phyloP scores from a whole-genome alignment of 2,113 vertebrate species.

The Salminus brasiliensis region DNA sequence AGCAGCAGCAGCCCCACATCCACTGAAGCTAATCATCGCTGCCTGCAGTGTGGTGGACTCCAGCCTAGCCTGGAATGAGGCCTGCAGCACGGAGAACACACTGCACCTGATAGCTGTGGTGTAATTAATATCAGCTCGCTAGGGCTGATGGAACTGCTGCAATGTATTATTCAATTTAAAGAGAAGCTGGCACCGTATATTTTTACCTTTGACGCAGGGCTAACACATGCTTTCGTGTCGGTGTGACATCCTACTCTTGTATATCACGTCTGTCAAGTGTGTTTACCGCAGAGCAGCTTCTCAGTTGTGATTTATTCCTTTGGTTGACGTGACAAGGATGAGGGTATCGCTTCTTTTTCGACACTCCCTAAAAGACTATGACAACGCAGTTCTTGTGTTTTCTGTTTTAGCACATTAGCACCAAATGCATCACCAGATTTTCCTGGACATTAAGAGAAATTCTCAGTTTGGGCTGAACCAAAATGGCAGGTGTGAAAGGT shows the following conservation, averaged over 20 bases:
- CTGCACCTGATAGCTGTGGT: neutral
- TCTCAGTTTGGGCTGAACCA: no score
- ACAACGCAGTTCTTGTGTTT: no score
- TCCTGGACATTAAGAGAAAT: no score
- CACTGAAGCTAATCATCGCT: slow-evolving; percentile 1
- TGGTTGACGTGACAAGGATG: neutral
- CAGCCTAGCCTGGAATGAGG: slow-evolving; percentile 10
- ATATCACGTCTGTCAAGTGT: neutral
- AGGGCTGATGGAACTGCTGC: neutral
- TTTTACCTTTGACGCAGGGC: neutral
- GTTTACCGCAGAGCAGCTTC: slow-evolving; percentile 5
- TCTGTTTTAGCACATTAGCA: no score
- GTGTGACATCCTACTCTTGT: neutral
- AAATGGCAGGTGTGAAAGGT: no score
- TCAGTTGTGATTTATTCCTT: neutral
- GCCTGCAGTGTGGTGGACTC: slow-evolving; percentile 21
- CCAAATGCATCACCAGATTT: no score
- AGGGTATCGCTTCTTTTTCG: no score
- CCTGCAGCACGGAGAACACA: neutral
- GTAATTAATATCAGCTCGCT: neutral
- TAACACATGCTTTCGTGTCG: neutral
- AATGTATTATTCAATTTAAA: neutral
- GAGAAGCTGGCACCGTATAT: neutral
- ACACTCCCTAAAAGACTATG: no score
- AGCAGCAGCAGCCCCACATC: slow-evolving; percentile 4